Evolutionary conservation across 1,140 invertebrate genomes (phyloP).

Genomic region (Cydia fagiglandana): DNA sequence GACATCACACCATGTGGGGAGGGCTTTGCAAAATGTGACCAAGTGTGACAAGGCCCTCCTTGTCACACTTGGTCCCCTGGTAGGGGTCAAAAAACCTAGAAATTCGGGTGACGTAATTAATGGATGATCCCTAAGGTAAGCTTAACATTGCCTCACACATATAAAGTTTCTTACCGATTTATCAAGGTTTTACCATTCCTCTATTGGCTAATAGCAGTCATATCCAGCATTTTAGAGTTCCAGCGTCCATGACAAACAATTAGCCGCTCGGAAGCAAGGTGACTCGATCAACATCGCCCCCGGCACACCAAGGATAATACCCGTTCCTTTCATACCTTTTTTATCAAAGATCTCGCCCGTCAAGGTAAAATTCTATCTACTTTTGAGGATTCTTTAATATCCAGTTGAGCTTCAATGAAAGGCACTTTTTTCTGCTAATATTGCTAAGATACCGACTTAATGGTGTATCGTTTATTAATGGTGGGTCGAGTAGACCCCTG

Average conservation of each 20-base stretch:
- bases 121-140: no score
- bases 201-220: neutral
- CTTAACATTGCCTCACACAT: no score
- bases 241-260: slow-evolving; percentile 42
- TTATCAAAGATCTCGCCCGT: neutral
- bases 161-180: neutral
- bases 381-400: slow-evolving; percentile 25
- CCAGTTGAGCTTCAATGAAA: slow-evolving; percentile 1
- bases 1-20: no score
- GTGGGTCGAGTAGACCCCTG: neutral
- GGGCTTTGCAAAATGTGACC: no score
- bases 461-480: neutral
- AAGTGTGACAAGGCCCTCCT: no score
- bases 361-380: slow-evolving; percentile 13
- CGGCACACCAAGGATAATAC: slow-evolving; percentile 40
- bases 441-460: neutral
- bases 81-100: no score
- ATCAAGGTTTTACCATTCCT: no score
- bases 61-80: no score
- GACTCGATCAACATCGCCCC: slow-evolving; percentile 55
- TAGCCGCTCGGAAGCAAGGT: slow-evolving; percentile 46
- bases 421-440: neutral
- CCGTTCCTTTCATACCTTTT: slow-evolving; percentile 27
- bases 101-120: no score
- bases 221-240: neutral